Evolutionary conservation across 1,140 invertebrate species (phyloP).

Genomic region (Zophobas morio): DNA sequence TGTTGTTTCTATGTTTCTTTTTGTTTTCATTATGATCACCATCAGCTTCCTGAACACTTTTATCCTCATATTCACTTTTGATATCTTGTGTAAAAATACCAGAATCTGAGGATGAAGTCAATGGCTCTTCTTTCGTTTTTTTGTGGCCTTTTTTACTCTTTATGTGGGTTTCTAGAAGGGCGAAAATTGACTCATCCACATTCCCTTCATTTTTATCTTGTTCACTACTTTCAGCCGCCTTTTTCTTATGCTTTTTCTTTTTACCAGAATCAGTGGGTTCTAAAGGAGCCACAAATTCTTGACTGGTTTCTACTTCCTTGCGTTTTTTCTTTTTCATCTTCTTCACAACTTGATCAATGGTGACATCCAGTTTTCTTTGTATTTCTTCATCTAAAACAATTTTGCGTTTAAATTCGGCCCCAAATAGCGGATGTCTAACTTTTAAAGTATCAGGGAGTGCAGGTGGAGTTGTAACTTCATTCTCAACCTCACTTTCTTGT

Average conservation of each 20-base stretch:
- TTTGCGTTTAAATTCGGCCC: conserved; percentile 50
- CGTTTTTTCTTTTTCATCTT: conserved; percentile 27
- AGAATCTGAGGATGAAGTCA: no score
- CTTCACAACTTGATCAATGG: conserved; percentile 21
- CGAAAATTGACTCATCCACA: conserved; percentile 4
- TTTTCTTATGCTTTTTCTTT: neutral
- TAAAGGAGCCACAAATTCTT: no score
- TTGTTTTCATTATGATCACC: neutral
- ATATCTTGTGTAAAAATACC: no score
- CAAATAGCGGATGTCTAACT: conserved; percentile 56
- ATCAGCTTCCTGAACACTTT: no score
- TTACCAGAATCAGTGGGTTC: neutral
- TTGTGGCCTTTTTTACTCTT: neutral
- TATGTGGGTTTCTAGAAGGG: neutral
- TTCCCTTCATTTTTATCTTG: no score
- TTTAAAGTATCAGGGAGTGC: conserved; percentile 46
- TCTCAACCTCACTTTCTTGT: conserved; percentile 8
- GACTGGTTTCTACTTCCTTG: neutral
- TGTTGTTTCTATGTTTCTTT: neutral
- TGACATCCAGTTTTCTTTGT: conserved; percentile 48
- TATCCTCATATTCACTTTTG: no score
- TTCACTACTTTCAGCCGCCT: neutral
- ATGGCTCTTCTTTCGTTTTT: neutral
- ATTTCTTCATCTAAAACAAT: conserved; percentile 50
- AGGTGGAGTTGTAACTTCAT: conserved; percentile 13